Conservation (phyloP, 2,113 vertebrate genomes). For the Menidia beryllina region DNA sequence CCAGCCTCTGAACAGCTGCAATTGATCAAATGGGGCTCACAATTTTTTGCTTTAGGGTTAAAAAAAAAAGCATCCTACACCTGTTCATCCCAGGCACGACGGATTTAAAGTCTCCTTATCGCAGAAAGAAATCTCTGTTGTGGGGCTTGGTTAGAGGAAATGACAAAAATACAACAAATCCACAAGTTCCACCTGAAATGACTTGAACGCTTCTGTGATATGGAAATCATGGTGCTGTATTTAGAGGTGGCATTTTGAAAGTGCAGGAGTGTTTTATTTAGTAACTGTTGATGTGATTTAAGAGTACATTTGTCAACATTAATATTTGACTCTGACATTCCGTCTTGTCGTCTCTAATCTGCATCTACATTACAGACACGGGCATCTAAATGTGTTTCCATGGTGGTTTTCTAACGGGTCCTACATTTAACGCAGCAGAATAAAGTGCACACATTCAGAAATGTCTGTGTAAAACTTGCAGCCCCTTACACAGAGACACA, state of each 20-base stretch:
- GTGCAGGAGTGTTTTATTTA: no score
- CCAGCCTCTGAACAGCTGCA: conserved; percentile 15
- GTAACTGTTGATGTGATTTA: no score
- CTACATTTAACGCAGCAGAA: not conserved
- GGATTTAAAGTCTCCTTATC: conserved; percentile 14
- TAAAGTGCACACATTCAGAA: not conserved
- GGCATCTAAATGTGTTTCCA: not conserved
- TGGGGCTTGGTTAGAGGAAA: conserved; percentile 9
- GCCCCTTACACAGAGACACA: conserved; percentile 29
- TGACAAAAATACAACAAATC: not conserved
- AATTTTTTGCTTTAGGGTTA: conserved; percentile 23
- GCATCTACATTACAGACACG: no score
- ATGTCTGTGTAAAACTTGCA: conserved; percentile 11
- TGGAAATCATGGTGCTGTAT: not conserved
- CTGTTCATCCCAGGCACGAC: conserved; percentile 15
- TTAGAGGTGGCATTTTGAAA: no score
- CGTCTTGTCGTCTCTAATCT: no score
- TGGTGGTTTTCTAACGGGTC: not conserved
- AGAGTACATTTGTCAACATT: no score
- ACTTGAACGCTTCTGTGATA: not conserved
- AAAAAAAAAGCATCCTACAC: conserved; percentile 8
- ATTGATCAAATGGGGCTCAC: not conserved
- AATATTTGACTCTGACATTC: no score
- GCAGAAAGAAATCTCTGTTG: not conserved
- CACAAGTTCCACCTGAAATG: not conserved